Percentiles rank a stretch among this genome's conserved stretches.
Conservation (phyloP, 2,113 vertebrate genomes). For the Calypte anna region DNA sequence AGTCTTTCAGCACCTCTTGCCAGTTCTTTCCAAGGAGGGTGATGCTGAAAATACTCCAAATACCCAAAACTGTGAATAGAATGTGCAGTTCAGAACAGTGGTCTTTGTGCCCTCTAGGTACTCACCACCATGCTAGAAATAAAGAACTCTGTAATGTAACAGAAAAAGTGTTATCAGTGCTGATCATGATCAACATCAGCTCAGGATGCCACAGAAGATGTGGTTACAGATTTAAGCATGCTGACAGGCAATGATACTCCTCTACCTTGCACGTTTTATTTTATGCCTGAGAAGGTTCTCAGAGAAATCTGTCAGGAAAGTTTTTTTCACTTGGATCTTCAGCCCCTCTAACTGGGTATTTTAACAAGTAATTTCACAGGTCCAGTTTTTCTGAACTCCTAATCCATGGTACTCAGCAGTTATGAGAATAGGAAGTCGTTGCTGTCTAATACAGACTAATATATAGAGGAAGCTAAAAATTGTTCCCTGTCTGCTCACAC, state of each 20-base stretch:
- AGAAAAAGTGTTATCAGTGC: neutral
- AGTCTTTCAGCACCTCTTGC: neutral
- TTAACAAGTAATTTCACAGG: neutral
- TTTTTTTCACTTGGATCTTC: neutral
- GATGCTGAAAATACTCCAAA: neutral
- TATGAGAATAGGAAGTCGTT: neutral
- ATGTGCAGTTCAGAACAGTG: neutral
- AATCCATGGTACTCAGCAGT: accelerated
- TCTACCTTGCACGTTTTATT: neutral
- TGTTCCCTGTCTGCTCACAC: neutral
- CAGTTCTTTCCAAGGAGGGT: neutral
- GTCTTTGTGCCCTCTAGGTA: neutral
- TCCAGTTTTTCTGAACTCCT: neutral
- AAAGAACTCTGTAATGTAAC: neutral
- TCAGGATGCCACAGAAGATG: neutral
- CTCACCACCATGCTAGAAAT: neutral
- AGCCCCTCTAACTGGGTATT: neutral
- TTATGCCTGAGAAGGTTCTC: neutral
- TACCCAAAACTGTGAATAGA: neutral
- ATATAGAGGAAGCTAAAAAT: neutral
- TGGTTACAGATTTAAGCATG: neutral
- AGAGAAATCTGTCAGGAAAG: neutral
- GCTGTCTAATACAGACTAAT: neutral
- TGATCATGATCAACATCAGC: neutral
- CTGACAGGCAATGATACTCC: neutral